Conservation (phyloP, 2,797 vertebrate species). For the Nothura maculosa region DNA sequence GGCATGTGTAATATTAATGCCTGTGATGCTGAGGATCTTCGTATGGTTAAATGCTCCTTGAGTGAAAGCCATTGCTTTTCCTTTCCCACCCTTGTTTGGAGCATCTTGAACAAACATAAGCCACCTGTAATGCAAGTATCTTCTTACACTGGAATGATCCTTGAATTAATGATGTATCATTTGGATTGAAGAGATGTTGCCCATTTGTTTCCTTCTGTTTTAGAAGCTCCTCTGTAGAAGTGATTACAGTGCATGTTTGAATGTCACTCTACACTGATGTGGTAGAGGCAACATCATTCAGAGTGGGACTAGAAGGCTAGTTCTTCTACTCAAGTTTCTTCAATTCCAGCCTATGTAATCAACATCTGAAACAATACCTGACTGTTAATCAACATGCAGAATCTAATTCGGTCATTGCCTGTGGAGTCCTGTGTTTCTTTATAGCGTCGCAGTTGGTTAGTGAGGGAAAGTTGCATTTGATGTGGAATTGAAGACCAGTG, state of each 20-base stretch:
- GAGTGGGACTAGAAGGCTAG: slow-evolving; percentile 24
- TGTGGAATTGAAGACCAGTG: not conserved
- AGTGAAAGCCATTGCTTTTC: slow-evolving; percentile 1
- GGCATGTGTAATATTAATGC: not conserved
- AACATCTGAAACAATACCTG: slow-evolving; percentile 25
- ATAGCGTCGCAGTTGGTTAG: not conserved
- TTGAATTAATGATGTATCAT: not conserved
- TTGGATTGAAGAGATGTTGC: not conserved
- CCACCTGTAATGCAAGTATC: not conserved
- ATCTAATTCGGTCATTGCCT: not conserved
- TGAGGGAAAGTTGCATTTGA: slow-evolving; percentile 3
- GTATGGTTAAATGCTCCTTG: not conserved
- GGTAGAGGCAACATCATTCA: slow-evolving; percentile 31
- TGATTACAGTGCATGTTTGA: slow-evolving; percentile 5
- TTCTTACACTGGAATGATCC: not conserved
- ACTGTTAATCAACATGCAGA: slow-evolving; percentile 20
- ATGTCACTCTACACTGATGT: not conserved
- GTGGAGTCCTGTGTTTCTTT: slow-evolving; percentile 45
- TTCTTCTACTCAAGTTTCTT: not conserved
- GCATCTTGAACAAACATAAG: not conserved
- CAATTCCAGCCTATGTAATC: slow-evolving; percentile 7
- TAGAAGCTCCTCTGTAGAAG: not conserved
- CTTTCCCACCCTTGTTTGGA: not conserved
- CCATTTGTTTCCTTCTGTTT: slow-evolving; percentile 36
- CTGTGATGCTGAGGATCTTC: not conserved